Evolutionary conservation across 1,140 invertebrate species (phyloP).

Genomic region (Apis florea): DNA sequence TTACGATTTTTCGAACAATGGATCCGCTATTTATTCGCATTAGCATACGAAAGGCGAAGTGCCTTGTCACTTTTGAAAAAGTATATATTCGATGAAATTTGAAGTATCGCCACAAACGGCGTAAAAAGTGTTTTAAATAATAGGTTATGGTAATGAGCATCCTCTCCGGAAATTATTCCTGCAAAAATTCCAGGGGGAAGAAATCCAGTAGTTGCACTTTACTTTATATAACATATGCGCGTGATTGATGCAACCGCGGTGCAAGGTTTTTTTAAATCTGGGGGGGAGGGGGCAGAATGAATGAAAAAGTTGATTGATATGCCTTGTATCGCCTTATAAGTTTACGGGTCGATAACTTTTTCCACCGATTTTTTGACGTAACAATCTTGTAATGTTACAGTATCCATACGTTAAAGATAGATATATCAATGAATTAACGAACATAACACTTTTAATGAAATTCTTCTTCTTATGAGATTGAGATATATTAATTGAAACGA

Average conservation of each 20-base stretch:
- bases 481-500: too few species aligned
- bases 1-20: neutral
- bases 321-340: neutral
- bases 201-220: neutral
- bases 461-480: too few species aligned
- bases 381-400: neutral
- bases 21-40: neutral
- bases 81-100: neutral
- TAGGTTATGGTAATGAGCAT: neutral
- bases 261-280: neutral
- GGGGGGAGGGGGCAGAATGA: too few species aligned
- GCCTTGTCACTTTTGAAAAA: accelerated
- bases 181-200: neutral
- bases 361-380: neutral
- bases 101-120: too few species aligned
- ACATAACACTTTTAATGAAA: too few species aligned
- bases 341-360: neutral
- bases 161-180: neutral
- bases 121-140: neutral
- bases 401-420: too few species aligned
- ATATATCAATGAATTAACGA: too few species aligned
- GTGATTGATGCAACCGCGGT: neutral
- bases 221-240: neutral
- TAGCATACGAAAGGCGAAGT: neutral
- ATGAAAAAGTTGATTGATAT: constrained; percentile 10